Evolutionary conservation across 2,888 invertebrate species (phyloP).

Genomic region (Agriopis leucophaearia): DNA sequence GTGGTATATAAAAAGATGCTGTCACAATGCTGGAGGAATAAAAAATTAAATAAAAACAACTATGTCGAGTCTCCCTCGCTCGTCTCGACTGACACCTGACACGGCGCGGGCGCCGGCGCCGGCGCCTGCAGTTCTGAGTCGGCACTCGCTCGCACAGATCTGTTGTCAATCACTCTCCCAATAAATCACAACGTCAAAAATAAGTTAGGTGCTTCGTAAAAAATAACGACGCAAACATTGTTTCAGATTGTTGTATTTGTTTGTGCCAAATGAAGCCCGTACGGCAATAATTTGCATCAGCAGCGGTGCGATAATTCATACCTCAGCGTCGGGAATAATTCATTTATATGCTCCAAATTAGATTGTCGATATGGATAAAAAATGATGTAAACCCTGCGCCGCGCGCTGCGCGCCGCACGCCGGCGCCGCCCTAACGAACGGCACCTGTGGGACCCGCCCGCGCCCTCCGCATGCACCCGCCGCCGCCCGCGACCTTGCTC

Average conservation of each 20-base stretch:
- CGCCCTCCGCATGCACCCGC: background rate
- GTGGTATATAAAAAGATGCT: too few relatives aligned
- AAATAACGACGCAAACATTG: background rate
- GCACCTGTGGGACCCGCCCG: constrained; percentile 22
- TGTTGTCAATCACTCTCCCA: too few relatives aligned
- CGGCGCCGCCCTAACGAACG: constrained; percentile 21
- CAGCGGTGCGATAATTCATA: background rate
- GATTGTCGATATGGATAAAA: constrained; percentile 31
- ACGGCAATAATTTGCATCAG: background rate
- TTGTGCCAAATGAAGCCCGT: background rate
- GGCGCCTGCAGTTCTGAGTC: too few relatives aligned
- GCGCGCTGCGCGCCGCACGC: too few relatives aligned
- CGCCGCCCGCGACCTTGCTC: too few relatives aligned
- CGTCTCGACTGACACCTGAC: too few relatives aligned
- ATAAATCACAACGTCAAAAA: background rate
- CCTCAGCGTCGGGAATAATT: constrained; percentile 4
- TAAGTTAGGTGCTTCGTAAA: background rate
- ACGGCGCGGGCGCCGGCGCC: too few relatives aligned
- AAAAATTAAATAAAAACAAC: too few relatives aligned
- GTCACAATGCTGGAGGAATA: too few relatives aligned
- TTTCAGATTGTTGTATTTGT: background rate
- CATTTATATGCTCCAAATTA: constrained; percentile 25
- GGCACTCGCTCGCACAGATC: too few relatives aligned
- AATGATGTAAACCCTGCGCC: constrained; percentile 23
- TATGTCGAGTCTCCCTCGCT: too few relatives aligned